Evolutionary conservation across 1,140 invertebrate genomes (phyloP).

Genomic region (Cardiocondyla obscurior): DNA sequence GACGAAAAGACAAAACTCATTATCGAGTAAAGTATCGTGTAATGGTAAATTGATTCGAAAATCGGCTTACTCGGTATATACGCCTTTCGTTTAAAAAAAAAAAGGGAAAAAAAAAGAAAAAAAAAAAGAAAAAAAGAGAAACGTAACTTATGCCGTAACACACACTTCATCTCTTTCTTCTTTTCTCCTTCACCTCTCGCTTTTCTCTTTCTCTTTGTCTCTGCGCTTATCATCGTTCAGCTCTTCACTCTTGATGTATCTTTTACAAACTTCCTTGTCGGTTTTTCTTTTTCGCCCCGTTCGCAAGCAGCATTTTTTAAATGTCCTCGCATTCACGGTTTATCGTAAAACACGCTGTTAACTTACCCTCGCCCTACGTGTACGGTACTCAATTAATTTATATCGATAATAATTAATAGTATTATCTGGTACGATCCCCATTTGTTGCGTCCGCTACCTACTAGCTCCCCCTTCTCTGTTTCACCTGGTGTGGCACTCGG

Average conservation of each 20-base stretch:
- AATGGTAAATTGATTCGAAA: conserved; percentile 3
- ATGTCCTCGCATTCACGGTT: conserved; percentile 51
- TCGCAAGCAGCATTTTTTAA: conserved; percentile 53
- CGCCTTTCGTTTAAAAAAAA: conserved; percentile 57
- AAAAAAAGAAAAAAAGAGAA: conserved; percentile 66
- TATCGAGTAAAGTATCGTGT: conserved; percentile 1
- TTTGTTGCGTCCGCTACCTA: conserved; percentile 69
- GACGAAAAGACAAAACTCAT: conserved; percentile 37
- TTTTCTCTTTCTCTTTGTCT: not conserved
- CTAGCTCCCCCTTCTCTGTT: conserved; percentile 64
- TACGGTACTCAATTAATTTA: conserved; percentile 75
- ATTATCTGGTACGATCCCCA: conserved; percentile 80
- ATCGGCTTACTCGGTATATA: conserved; percentile 12
- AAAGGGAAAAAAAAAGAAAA: conserved; percentile 65
- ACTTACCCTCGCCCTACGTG: conserved; percentile 56
- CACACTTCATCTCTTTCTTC: not conserved
- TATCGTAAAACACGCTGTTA: conserved; percentile 70
- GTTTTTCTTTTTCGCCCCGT: conserved; percentile 48
- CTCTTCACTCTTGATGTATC: conserved; percentile 10
- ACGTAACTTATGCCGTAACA: conserved; percentile 48
- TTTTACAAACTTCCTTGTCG: conserved; percentile 8
- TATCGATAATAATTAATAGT: conserved; percentile 79
- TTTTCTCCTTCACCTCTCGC: not conserved
- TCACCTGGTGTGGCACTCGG: not conserved
- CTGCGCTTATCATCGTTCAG: not conserved